Base-by-base conservation (phyloP, 2,888 invertebrate genomes). In the Baccha elongata region DNA sequence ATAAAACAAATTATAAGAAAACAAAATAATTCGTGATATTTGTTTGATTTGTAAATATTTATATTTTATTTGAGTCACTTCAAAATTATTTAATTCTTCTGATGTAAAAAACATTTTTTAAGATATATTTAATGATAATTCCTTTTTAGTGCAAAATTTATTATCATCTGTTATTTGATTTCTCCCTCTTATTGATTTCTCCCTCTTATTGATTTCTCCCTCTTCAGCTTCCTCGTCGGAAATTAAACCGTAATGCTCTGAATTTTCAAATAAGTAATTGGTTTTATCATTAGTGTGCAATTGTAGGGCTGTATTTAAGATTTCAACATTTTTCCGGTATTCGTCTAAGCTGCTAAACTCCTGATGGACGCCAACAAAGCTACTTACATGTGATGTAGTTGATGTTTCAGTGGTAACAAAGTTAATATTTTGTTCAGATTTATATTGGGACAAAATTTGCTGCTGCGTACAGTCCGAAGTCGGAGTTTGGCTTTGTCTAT, bases 321-420 rank as follows among this genome's bases (percentile, higher is more conserved):
- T 87, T 73, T 89, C 88, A 3, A 90, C 87, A 87, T 89, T 88
- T 67, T 88, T 88, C 23, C 89, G 86, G 69, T 93, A 94, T 68
- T 94, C 94, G 79, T 93, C 93, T 60, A 94, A 89, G 87, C 93
- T 94, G 86, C 92, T 92, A 85, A 93, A 94, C 26, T 94, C 93
- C 86, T 93, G 93, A 68, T 93, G 93, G 62, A 94, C 93, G 65
- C 91, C 92, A 32, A 92, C 91, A 85, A 91, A 91, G 37, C 87
- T 89, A 84, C 87, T 88, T 3, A 87, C n/a, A n/a, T n/a, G n/a
- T 40, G 13, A 46, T 48, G 48, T 15, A 32, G 13, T 52, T 48
- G 48, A 23, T 17, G 15, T 32, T n/a, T n/a, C n/a, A n/a, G n/a
- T n/a, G n/a, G n/a, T n/a, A n/a, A n/a, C n/a, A n/a, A n/a, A n/a